phyloP scores from a whole-genome alignment of 2,888 invertebrate genomes.

The Eumacrocentrus americanus region DNA sequence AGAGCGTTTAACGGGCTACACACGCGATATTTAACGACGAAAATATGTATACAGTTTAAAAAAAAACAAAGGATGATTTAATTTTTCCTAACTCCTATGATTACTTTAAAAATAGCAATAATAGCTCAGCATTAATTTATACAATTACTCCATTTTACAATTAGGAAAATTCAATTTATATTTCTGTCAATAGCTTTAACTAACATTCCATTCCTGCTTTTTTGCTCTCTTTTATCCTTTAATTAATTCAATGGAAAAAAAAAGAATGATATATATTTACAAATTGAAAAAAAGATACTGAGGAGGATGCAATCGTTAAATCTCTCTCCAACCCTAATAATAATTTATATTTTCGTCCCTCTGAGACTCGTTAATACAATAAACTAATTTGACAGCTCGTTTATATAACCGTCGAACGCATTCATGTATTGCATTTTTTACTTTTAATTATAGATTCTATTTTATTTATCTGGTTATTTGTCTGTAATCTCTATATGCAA shows the following conservation, averaged over 20 bases:
- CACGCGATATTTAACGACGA: neutral
- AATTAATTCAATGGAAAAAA: constrained; percentile 18
- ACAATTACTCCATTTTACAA: constrained; percentile 4
- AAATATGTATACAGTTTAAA: neutral
- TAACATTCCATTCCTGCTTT: constrained; percentile 33
- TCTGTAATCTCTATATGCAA: neutral
- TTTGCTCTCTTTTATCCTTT: constrained; percentile 7
- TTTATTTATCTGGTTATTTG: neutral
- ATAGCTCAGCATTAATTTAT: constrained; percentile 3
- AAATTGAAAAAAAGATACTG: constrained; percentile 30
- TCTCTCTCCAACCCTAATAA: too few species aligned
- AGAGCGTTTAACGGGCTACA: constrained; percentile 21
- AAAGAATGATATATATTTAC: constrained; percentile 29
- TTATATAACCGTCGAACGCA: neutral
- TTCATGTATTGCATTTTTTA: neutral
- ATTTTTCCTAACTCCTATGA: neutral
- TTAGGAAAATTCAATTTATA: constrained; percentile 6
- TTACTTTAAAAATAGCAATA: constrained; percentile 1
- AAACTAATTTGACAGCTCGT: constrained; percentile 29
- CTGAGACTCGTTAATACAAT: constrained; percentile 49
- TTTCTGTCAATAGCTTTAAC: constrained; percentile 18
- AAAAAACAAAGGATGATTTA: neutral
- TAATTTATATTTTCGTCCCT: too few species aligned
- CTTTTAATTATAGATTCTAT: neutral
- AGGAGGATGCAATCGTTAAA: constrained; percentile 35